phyloP scores from a whole-genome alignment of 2,113 vertebrate genomes.

The Uria lomvia region DNA sequence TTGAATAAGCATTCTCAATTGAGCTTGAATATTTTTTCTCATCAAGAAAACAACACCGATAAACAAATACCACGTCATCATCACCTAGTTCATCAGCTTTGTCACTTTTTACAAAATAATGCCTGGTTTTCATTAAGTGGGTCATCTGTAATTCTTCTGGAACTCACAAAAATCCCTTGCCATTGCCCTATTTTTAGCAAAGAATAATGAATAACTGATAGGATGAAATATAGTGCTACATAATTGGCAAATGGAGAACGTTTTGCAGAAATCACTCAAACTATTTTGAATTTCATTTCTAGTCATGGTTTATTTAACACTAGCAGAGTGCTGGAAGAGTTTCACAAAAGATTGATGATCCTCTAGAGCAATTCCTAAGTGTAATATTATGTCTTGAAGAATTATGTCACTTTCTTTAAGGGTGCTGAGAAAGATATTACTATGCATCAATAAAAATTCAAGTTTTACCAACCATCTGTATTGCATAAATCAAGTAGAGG shows the following conservation, averaged over 20 bases:
- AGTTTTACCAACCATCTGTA: conserved; percentile 71
- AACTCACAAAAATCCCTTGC: conserved; percentile 63
- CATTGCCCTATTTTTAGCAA: conserved; percentile 68
- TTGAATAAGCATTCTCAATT: background rate
- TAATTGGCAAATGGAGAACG: conserved; percentile 76
- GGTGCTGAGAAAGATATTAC: conserved; percentile 69
- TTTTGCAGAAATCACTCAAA: conserved; percentile 77
- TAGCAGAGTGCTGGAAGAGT: conserved; percentile 58
- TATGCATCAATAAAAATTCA: conserved; percentile 69
- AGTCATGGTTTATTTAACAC: conserved; percentile 80
- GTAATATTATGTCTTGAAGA: conserved; percentile 78
- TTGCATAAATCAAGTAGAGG: conserved; percentile 69
- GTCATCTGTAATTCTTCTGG: conserved; percentile 58
- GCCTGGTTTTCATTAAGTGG: conserved; percentile 11
- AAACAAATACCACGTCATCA: conserved; percentile 23
- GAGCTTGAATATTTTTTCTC: background rate
- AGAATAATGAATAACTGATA: conserved; percentile 74
- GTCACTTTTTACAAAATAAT: conserved; percentile 28
- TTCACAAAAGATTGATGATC: conserved; percentile 74
- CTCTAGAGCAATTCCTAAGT: conserved; percentile 72
- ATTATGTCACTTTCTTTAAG: conserved; percentile 76
- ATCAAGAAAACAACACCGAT: background rate
- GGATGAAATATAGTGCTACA: conserved; percentile 68
- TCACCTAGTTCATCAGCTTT: conserved; percentile 42
- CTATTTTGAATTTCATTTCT: conserved; percentile 78